Base-by-base conservation (phyloP, 1,140 invertebrate species). In the Ceratina calcarata region DNA sequence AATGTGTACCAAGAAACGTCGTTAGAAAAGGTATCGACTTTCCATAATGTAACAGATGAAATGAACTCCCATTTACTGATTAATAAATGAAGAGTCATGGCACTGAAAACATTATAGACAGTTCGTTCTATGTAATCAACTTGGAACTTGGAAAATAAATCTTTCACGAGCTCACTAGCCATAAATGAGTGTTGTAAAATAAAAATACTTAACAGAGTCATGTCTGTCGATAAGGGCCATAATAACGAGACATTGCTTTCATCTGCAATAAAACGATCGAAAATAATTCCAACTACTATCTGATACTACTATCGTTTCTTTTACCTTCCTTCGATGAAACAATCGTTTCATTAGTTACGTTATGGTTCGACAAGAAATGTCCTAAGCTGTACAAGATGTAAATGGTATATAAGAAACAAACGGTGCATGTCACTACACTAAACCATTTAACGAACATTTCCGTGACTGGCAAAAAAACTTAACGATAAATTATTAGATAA, bases 161-260 rank as follows among this genome's bases (percentile, higher is more conserved):
- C 81, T 80, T 94, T 94, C 0, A 93, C 73, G 18, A 89, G 57
- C 7, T 90, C 81, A 84, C 84, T 93, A 53, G 93, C 92, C 91
- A 94, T 92, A 2, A 93, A 75, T 58, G 94, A 93, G 67, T 94
- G 94, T 82, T 94, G 94, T 0, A 94, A 85, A 60, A 94, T 93
- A 71, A 94, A 94, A 15, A 86, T 82, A 70, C 92, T 91, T 22
- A 94, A 18, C 15, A 94, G 90, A n/a, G 90, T 87, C 0, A 89
- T 90, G 78, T 94, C 88, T 45, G 89, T 80, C 4, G 93, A 65
- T n/a, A 94, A 79, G 27, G 69, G 81, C 86, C 86, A 90, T 51
- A 92, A 51, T 15, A 78, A 82, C 37, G 82, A 58, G 16, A 85
- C 45, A 58, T 70, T 22, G 75, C 77, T 82, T 27, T 90, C 86